Percentiles rank a stretch among this genome's conserved stretches.
These are phyloP conservation scores for Brachionus koreanus DNA, from an alignment of 1,140 invertebrate genomes.

Conservation along the genomic window DNA sequence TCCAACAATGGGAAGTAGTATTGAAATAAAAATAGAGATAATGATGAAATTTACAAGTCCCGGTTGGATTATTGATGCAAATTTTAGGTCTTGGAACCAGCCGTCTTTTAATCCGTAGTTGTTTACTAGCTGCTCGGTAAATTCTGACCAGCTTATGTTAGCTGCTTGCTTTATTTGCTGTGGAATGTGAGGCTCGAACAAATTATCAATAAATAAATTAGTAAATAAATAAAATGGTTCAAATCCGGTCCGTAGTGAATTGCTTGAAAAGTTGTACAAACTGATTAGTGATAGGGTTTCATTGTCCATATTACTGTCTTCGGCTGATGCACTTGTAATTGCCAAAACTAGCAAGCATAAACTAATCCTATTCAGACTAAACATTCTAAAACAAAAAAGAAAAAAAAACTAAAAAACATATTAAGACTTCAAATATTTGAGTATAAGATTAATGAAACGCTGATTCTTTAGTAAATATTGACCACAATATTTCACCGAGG, in stretches of 20 bases:
- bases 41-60: slow-evolving; percentile 9
- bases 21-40: not conserved
- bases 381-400: slow-evolving; percentile 17
- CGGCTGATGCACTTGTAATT: not conserved
- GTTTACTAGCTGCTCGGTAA: not conserved
- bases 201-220: slow-evolving; percentile 34
- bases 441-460: not conserved
- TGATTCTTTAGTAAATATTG: not conserved
- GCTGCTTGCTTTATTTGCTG: not conserved
- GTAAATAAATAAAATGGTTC: slow-evolving; percentile 26
- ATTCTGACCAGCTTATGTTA: not conserved
- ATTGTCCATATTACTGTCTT: not conserved
- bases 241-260: not conserved
- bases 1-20: not conserved
- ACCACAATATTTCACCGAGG: not conserved
- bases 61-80: not conserved
- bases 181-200: not conserved
- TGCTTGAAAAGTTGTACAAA: not conserved
- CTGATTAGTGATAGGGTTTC: not conserved
- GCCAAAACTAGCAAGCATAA: not conserved
- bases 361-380: slow-evolving; percentile 16
- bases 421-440: slow-evolving; percentile 10
- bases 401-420: not conserved
- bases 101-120: not conserved
- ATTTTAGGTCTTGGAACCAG: not conserved